Evolutionary conservation across 2,113 vertebrate genomes (phyloP).

Genomic region (Rostratula benghalensis): DNA sequence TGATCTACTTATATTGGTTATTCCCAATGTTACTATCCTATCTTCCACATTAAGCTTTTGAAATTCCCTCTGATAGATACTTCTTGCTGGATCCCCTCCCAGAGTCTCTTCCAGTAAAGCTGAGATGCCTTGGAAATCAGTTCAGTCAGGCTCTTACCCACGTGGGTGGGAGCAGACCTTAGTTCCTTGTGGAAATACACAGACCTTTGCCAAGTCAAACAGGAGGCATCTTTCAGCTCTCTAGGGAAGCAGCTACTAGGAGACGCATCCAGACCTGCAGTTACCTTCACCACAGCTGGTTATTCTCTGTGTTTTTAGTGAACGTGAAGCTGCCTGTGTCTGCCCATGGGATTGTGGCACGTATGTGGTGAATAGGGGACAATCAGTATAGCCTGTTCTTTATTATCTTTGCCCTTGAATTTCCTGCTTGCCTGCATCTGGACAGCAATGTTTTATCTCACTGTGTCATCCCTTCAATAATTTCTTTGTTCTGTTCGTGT

Average conservation of each 20-base stretch:
- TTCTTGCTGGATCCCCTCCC: neutral
- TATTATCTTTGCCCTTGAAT: neutral
- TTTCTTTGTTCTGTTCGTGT: neutral
- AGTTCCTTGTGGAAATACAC: neutral
- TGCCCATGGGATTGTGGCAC: neutral
- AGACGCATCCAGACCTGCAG: neutral
- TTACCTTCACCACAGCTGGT: neutral
- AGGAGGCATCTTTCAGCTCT: neutral
- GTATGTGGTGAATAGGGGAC: fast-evolving
- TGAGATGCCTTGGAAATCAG: neutral
- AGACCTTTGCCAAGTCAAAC: neutral
- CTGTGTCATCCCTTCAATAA: neutral
- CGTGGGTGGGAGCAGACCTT: neutral
- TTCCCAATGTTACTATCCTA: neutral
- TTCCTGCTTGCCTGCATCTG: neutral
- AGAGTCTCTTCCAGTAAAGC: neutral
- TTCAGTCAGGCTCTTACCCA: neutral
- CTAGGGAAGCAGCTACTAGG: neutral
- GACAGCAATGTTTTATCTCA: neutral
- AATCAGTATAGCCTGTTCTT: neutral
- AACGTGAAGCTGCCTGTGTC: fast-evolving
- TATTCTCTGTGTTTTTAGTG: neutral
- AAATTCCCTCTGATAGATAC: neutral
- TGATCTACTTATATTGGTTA: fast-evolving
- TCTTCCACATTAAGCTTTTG: neutral